These are phyloP conservation scores for Sebastes dallii DNA, from an alignment of 2,797 vertebrate genomes.

Conservation along the genomic window DNA sequence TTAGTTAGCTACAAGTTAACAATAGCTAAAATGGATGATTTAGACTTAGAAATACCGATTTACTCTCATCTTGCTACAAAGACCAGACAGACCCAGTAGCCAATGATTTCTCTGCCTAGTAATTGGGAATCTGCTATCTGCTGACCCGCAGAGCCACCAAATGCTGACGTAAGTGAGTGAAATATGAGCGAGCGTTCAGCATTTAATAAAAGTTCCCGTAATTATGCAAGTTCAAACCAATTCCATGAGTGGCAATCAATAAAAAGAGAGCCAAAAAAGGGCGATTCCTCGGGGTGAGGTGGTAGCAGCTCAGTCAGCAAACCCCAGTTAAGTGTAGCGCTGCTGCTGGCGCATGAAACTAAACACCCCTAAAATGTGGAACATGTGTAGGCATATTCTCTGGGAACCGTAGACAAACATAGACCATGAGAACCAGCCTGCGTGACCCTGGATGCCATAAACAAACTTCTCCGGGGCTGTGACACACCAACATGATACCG, in stretches of 20 bases:
- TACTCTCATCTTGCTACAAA: not conserved
- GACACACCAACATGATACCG: slow-evolving; percentile 70
- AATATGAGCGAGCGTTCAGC: not conserved
- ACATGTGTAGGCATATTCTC: slow-evolving; percentile 81
- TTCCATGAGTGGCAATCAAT: slow-evolving; percentile 2
- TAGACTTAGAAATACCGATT: not conserved
- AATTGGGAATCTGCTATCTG: not conserved
- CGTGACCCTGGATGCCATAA: slow-evolving; percentile 71
- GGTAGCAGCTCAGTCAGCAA: slow-evolving; percentile 66
- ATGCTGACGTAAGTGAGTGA: not conserved
- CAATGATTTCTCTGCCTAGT: not conserved
- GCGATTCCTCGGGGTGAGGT: slow-evolving; percentile 27
- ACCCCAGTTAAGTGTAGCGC: slow-evolving; percentile 42
- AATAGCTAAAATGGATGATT: not conserved
- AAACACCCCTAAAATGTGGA: slow-evolving; percentile 80
- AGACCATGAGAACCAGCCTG: slow-evolving; percentile 69
- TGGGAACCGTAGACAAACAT: slow-evolving; percentile 69
- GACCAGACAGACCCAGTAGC: not conserved
- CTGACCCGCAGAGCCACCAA: not conserved
- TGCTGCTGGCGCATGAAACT: slow-evolving; percentile 70
- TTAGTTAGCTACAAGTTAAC: not conserved
- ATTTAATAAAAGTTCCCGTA: not conserved
- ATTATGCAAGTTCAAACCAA: not conserved
- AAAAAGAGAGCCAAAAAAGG: not conserved
- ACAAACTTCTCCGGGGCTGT: slow-evolving; percentile 61